Evolutionary conservation across 2,113 vertebrate species (phyloP).

Genomic region (Oreocharis arfaki): DNA sequence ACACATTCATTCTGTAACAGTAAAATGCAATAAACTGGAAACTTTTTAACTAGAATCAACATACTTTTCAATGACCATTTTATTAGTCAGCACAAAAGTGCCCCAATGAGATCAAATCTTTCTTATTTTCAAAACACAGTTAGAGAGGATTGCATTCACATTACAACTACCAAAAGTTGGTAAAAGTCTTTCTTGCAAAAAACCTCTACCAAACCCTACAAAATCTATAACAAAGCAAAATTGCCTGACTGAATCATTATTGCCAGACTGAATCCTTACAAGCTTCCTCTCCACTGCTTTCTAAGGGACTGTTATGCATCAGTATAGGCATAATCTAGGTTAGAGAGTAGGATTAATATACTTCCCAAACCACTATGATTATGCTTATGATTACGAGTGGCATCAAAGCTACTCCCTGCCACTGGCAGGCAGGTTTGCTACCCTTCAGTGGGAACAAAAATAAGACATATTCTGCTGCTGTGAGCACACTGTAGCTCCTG

Average conservation of each 20-base stretch:
- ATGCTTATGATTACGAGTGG: background rate
- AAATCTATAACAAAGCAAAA: background rate
- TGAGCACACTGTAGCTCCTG: background rate
- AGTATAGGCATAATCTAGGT: background rate
- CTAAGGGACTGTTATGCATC: background rate
- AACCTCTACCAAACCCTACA: background rate
- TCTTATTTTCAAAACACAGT: background rate
- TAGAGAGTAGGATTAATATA: background rate
- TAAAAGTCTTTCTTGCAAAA: background rate
- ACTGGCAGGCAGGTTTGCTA: background rate
- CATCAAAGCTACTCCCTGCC: background rate
- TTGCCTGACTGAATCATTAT: background rate
- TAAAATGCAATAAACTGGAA: background rate
- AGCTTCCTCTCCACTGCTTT: background rate
- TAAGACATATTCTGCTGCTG: background rate
- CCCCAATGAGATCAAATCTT: background rate
- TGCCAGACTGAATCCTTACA: background rate
- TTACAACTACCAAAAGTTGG: background rate
- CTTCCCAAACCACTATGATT: background rate
- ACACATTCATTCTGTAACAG: background rate
- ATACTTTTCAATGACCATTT: background rate
- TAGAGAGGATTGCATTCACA: background rate
- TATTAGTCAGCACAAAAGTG: background rate
- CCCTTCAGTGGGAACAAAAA: background rate
- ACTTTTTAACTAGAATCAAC: background rate